These are phyloP conservation scores for Oxystoma pomonae DNA, from an alignment of 2,888 invertebrate genomes.

Conservation along the genomic window DNA sequence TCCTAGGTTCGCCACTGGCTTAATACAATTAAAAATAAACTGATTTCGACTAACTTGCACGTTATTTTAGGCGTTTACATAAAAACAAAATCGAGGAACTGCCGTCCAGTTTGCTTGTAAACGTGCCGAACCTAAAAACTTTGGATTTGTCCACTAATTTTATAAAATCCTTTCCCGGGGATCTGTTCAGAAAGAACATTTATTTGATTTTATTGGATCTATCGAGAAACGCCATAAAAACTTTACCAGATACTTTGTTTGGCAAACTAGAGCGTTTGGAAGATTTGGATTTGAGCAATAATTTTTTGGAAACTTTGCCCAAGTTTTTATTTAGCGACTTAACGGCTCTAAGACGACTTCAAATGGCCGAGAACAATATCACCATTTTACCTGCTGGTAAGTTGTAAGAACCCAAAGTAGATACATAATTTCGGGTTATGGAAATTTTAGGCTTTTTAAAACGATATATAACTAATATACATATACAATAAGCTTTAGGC, in stretches of 20 bases:
- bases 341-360: conserved; percentile 56
- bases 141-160: conserved; percentile 66
- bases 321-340: conserved; percentile 56
- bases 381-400: conserved; percentile 53
- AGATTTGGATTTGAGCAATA: conserved; percentile 67
- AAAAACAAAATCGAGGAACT: conserved; percentile 63
- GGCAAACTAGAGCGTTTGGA: conserved; percentile 55
- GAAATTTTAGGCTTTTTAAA: too few species aligned
- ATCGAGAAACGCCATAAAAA: conserved; percentile 60
- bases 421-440: too few species aligned
- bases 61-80: conserved; percentile 58
- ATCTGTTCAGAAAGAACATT: conserved; percentile 56
- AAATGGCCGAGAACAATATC: conserved; percentile 66
- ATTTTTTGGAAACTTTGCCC: conserved; percentile 58
- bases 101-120: conserved; percentile 54
- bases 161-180: conserved; percentile 54
- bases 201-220: conserved; percentile 61
- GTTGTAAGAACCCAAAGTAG: too few species aligned
- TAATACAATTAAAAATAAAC: too few species aligned
- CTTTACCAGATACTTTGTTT: conserved; percentile 57
- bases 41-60: too few species aligned
- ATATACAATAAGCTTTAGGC: too few species aligned
- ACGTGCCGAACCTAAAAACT: conserved; percentile 60
- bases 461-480: too few species aligned
- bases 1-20: too few species aligned